phyloP scores from a whole-genome alignment of 2,797 vertebrate genomes.

The Staurois parvus region DNA sequence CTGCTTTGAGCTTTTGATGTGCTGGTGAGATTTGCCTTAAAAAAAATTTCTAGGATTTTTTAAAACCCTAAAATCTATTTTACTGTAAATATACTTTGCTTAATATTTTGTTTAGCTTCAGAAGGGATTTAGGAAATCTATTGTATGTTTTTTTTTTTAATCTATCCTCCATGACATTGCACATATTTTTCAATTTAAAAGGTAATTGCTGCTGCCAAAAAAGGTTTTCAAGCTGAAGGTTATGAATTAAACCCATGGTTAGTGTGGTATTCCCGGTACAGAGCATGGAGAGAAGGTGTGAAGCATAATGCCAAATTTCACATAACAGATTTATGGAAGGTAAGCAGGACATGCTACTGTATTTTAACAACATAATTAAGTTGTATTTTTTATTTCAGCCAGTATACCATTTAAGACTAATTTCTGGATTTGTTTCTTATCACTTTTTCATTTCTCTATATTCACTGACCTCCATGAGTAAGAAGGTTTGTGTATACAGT shows the following conservation, averaged over 20 bases:
- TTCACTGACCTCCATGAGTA: too few species aligned
- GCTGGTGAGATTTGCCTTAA: too few species aligned
- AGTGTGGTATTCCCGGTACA: constrained; percentile 92
- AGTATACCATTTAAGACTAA: too few species aligned
- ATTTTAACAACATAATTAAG: neutral
- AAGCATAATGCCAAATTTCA: constrained; percentile 84
- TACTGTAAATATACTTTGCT: too few species aligned
- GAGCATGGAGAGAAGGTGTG: constrained; percentile 89
- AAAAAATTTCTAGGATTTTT: too few species aligned
- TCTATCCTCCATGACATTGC: neutral
- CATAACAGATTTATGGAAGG: constrained; percentile 96
- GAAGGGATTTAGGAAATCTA: neutral
- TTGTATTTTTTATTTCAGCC: too few species aligned
- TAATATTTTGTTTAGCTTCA: neutral
- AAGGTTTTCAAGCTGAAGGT: constrained; percentile 87
- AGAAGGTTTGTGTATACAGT: too few species aligned
- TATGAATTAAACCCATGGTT: constrained; percentile 97
- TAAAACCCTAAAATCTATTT: too few species aligned
- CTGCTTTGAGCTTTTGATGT: too few species aligned
- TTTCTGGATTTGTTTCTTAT: too few species aligned
- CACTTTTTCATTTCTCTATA: too few species aligned
- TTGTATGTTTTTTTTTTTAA: neutral
- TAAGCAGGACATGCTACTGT: constrained; percentile 64
- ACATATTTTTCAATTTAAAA: constrained; percentile 64
- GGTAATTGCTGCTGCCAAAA: constrained; percentile 95